phyloP scores from a whole-genome alignment of 37 sponge, comb jelly and placozoan species.

The Ianthella basta region DNA sequence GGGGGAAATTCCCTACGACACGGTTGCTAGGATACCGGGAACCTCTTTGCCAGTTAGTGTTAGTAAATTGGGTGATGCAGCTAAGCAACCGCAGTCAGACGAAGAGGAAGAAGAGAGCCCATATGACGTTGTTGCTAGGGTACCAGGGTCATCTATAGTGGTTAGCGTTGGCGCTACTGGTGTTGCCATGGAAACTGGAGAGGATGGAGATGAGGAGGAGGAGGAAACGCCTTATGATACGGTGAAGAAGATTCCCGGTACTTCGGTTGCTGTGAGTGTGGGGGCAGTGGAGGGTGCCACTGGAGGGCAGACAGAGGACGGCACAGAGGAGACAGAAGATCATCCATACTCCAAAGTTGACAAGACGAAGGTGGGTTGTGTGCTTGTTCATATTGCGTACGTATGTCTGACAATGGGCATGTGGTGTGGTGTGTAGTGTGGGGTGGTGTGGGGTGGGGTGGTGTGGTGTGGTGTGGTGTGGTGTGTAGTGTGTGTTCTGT shows the following conservation, averaged over 20 bases:
- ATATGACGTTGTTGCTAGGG: slow-evolving; percentile 9
- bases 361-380: not conserved
- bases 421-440: too few species aligned
- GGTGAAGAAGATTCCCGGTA: slow-evolving; percentile 14
- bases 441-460: too few species aligned
- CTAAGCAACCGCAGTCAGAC: slow-evolving; percentile 27
- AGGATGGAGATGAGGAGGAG: slow-evolving; percentile 17
- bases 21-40: slow-evolving; percentile 16
- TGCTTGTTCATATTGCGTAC: not conserved
- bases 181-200: not conserved
- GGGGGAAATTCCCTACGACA: slow-evolving; percentile 58
- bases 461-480: too few species aligned
- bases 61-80: not conserved
- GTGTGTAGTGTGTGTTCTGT: too few species aligned
- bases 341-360: slow-evolving; percentile 31
- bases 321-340: slow-evolving; percentile 42
- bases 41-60: not conserved
- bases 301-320: not conserved
- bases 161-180: not conserved
- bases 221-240: slow-evolving; percentile 75
- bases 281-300: not conserved
- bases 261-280: not conserved
- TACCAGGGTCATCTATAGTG: not conserved
- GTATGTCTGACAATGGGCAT: too few species aligned
- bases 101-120: not conserved